Conservation (phyloP, 2,888 invertebrate genomes). For the Pilophorus perplexus region DNA sequence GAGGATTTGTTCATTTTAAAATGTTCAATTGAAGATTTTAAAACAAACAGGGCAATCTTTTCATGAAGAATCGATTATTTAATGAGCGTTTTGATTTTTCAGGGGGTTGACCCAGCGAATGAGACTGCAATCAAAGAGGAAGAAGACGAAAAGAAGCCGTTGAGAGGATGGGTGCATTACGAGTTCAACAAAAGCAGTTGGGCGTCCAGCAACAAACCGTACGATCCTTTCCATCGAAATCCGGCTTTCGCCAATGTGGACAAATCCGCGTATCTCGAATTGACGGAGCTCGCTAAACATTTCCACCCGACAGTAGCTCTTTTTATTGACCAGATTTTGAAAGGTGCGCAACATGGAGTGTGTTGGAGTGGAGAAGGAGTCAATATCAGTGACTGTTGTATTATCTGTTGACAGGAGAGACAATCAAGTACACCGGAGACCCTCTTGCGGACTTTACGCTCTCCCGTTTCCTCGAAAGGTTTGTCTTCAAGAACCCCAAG, state of each 20-base stretch:
- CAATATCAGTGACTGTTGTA: background rate
- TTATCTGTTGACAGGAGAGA: conserved; percentile 66
- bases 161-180: conserved; percentile 49
- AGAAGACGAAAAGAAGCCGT: conserved; percentile 39
- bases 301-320: conserved; percentile 90
- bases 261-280: conserved; percentile 68
- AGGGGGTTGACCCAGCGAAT: no score
- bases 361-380: background rate
- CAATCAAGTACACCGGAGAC: conserved; percentile 84
- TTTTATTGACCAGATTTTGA: conserved; percentile 76
- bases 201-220: conserved; percentile 51
- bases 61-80: no score
- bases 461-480: conserved; percentile 88
- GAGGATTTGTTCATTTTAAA: no score
- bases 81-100: no score
- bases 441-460: conserved; percentile 89
- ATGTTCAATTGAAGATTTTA: no score
- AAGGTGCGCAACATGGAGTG: conserved; percentile 50
- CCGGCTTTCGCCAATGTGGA: conserved; percentile 80
- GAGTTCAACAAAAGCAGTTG: conserved; percentile 51
- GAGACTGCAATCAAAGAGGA: conserved; percentile 11
- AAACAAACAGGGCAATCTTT: no score
- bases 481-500: conserved; percentile 92
- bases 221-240: conserved; percentile 73
- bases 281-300: conserved; percentile 68